Percentiles rank a stretch among this genome's conserved stretches.
These are phyloP conservation scores for Euphydryas editha DNA, from an alignment of 2,888 invertebrate species.

Conservation along the genomic window DNA sequence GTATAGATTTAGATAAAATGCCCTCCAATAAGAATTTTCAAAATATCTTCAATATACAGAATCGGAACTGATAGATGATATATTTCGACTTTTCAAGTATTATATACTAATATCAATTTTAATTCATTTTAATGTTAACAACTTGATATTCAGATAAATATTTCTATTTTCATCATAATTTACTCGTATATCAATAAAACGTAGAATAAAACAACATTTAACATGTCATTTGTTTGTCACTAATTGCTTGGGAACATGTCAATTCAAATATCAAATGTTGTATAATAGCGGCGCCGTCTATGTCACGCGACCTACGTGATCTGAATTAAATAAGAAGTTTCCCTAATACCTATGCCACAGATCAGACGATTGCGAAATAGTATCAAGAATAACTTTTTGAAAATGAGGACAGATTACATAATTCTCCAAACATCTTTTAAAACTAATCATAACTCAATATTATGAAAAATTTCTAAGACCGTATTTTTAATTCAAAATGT, in stretches of 20 bases:
- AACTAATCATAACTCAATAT: neutral
- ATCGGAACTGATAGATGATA: too few species aligned
- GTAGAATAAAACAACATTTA: neutral
- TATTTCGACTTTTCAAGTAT: too few species aligned
- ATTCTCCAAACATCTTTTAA: neutral
- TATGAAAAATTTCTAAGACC: neutral
- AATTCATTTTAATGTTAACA: too few species aligned
- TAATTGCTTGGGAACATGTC: constrained; percentile 41
- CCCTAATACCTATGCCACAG: constrained; percentile 14
- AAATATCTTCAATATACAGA: too few species aligned
- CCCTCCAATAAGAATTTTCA: too few species aligned
- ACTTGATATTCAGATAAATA: neutral
- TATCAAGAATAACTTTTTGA: neutral
- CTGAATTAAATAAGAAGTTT: constrained; percentile 57
- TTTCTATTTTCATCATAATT: neutral
- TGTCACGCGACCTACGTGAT: constrained; percentile 46
- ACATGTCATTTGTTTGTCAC: neutral
- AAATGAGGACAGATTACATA: neutral
- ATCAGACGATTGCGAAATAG: neutral
- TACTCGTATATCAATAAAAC: neutral
- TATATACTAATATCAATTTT: too few species aligned
- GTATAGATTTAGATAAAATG: too few species aligned
- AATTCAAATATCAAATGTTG: constrained; percentile 49
- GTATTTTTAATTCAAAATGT: neutral
- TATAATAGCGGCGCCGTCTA: constrained; percentile 49